These are phyloP conservation scores for Heterodera filipjevi DNA, from an alignment of 2,888 invertebrate species.

Conservation along the genomic window DNA sequence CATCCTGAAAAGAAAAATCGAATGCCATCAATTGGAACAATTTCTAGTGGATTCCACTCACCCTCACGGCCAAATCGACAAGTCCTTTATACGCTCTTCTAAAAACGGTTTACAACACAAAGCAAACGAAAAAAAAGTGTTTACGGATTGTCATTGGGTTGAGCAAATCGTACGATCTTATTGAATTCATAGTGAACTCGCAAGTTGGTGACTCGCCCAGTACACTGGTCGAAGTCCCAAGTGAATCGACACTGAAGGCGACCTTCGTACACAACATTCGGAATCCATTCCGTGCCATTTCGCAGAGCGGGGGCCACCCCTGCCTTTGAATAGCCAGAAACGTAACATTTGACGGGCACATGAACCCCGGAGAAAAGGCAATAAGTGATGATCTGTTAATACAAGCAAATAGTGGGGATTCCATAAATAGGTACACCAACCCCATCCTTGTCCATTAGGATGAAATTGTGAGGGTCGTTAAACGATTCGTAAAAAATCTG, in stretches of 20 bases:
- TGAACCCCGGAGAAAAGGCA: background rate
- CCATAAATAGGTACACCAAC: background rate
- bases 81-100: background rate
- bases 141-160: background rate
- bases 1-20: background rate
- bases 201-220: background rate
- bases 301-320: background rate
- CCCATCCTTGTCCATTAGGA: background rate
- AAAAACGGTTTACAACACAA: background rate
- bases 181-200: background rate
- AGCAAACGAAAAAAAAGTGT: background rate
- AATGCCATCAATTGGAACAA: background rate
- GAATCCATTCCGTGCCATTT: background rate
- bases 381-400: background rate
- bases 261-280: slow-evolving; percentile 1
- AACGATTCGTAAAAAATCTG: background rate
- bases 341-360: background rate
- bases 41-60: background rate
- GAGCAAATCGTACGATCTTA: background rate
- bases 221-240: background rate
- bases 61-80: background rate
- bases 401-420: background rate
- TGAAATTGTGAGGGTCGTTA: background rate
- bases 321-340: background rate
- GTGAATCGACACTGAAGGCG: background rate